Conservation (phyloP, 2,888 invertebrate genomes). For the Lasioglossum pauxillum region DNA sequence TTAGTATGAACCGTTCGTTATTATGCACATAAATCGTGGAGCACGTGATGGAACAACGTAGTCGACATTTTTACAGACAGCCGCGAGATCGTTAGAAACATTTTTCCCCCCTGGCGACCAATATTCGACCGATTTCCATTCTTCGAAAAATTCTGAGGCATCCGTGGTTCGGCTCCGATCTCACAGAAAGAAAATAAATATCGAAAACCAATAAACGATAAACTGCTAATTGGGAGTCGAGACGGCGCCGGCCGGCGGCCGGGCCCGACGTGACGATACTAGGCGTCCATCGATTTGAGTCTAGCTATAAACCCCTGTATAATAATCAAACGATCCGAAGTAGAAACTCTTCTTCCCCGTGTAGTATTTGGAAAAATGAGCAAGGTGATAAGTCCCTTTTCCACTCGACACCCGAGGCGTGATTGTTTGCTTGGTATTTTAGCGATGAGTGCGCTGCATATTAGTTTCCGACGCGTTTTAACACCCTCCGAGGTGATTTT, state of each 20-base stretch:
- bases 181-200: conserved; percentile 75
- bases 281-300: conserved; percentile 67
- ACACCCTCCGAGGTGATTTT: not conserved
- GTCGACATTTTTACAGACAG: conserved; percentile 24
- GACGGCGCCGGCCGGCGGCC: conserved; percentile 75
- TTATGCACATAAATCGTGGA: not conserved
- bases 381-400: conserved; percentile 47
- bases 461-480: conserved; percentile 19
- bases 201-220: conserved; percentile 83
- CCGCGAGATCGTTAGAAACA: conserved; percentile 32
- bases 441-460: conserved; percentile 19
- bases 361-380: conserved; percentile 44
- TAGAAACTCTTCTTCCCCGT: conserved; percentile 42
- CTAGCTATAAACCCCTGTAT: conserved; percentile 69
- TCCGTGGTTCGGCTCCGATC: conserved; percentile 51
- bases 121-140: conserved; percentile 64
- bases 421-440: conserved; percentile 61
- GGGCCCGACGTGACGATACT: conserved; percentile 56
- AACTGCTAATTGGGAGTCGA: conserved; percentile 83
- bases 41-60: not conserved
- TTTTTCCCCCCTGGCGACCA: not conserved
- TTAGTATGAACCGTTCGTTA: not conserved
- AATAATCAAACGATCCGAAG: conserved; percentile 69
- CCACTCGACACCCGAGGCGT: conserved; percentile 54
- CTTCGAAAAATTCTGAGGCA: conserved; percentile 58